Percentiles rank a stretch among this genome's conserved stretches.
phyloP scores from a whole-genome alignment of 1,140 invertebrate species.

The Diprion similis region DNA sequence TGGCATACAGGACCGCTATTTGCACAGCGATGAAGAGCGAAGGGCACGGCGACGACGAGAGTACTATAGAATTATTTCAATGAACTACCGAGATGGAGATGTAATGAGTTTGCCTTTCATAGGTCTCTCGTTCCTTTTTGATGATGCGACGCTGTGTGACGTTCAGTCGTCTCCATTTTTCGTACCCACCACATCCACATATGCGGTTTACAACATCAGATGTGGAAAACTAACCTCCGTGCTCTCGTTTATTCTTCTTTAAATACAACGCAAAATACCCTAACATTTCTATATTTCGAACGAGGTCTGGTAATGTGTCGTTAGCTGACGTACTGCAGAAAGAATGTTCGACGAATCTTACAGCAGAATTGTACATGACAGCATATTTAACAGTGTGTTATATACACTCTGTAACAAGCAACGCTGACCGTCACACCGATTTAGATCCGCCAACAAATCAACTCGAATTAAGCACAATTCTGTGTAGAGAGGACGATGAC shows the following conservation, averaged over 20 bases:
- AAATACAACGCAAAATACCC: neutral
- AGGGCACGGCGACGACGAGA: slow-evolving; percentile 19
- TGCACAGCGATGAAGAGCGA: slow-evolving; percentile 17
- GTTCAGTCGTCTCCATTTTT: too few relatives aligned
- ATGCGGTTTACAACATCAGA: too few relatives aligned
- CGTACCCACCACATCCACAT: too few relatives aligned
- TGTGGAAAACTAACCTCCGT: too few relatives aligned
- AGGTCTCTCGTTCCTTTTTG: slow-evolving; percentile 6
- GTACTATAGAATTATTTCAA: slow-evolving; percentile 51
- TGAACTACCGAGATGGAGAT: slow-evolving; percentile 44
- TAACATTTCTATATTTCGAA: slow-evolving; percentile 29
- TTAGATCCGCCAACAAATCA: slow-evolving; percentile 41
- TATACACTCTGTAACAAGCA: too few relatives aligned
- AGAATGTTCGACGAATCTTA: neutral
- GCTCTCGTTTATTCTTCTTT: slow-evolving; percentile 9
- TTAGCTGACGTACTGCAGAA: slow-evolving; percentile 4
- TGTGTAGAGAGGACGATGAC: neutral
- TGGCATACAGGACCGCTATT: neutral
- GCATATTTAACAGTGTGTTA: too few relatives aligned
- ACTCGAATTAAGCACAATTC: slow-evolving; percentile 54
- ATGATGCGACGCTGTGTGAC: too few relatives aligned
- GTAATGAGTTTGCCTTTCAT: slow-evolving; percentile 51
- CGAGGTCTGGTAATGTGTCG: neutral
- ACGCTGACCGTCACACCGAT: too few relatives aligned
- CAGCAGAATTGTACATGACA: too few relatives aligned